These are phyloP conservation scores for Hemicentrotus pulcherrimus DNA, from an alignment of 35 echinoderm and acorn worm genomes.

Conservation along the genomic window DNA sequence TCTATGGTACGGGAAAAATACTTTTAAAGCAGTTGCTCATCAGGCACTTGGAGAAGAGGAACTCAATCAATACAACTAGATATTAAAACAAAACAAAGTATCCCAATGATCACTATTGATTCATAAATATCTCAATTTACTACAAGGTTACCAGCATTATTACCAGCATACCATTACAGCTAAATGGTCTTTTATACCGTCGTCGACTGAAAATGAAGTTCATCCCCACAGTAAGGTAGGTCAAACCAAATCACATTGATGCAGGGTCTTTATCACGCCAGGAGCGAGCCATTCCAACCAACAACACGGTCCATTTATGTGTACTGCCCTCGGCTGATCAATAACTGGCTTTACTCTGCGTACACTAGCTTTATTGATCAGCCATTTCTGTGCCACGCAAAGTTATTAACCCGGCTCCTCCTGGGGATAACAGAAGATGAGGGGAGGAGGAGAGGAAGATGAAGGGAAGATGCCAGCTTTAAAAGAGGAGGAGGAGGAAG, in stretches of 20 bases:
- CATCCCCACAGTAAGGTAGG: background rate
- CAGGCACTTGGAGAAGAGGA: too few species aligned
- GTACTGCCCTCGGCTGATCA: slow-evolving; percentile 16
- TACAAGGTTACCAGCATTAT: too few species aligned
- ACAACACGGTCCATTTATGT: background rate
- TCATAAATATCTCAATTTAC: too few species aligned
- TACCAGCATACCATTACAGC: background rate
- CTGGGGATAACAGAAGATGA: background rate
- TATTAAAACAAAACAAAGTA: too few species aligned
- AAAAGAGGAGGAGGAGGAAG: background rate
- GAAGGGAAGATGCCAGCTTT: background rate
- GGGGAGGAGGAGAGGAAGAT: background rate
- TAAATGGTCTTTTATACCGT: background rate
- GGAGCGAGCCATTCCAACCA: background rate
- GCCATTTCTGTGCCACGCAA: background rate
- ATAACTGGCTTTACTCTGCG: background rate
- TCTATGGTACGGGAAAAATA: too few species aligned
- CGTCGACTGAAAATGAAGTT: background rate
- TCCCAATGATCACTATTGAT: too few species aligned
- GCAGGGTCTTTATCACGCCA: background rate
- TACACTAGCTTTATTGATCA: slow-evolving; percentile 31
- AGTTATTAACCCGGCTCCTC: slow-evolving; percentile 14
- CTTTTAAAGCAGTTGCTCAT: too few species aligned
- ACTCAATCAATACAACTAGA: too few species aligned
- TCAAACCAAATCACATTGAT: background rate